These are phyloP conservation scores for Nomada fucata DNA, from an alignment of 2,888 invertebrate genomes.

Conservation along the genomic window DNA sequence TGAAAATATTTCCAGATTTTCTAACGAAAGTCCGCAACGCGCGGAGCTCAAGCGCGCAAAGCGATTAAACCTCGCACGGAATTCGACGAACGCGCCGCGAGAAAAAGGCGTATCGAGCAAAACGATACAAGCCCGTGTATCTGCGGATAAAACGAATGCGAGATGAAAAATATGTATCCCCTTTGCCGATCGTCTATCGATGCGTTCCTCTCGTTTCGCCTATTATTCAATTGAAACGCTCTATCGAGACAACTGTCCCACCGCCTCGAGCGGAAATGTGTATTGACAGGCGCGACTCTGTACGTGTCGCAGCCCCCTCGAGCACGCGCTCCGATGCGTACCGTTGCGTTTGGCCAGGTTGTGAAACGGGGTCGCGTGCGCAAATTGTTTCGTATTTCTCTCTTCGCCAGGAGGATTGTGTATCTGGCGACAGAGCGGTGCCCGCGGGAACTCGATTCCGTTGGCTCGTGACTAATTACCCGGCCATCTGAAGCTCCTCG, in stretches of 20 bases:
- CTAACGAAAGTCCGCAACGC: neutral
- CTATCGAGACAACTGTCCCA: neutral
- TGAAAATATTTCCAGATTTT: neutral
- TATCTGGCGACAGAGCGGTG: conserved; percentile 19
- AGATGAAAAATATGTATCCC: no score
- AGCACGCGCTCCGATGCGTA: conserved; percentile 14
- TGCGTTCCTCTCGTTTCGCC: neutral
- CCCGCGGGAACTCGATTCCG: conserved; percentile 35
- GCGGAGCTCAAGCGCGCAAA: no score
- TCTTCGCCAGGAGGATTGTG: conserved; percentile 30
- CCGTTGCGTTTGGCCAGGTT: conserved; percentile 7
- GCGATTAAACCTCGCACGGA: neutral
- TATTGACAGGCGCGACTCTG: conserved; percentile 7
- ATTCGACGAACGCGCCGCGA: no score
- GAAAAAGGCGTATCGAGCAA: no score
- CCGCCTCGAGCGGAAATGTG: conserved; percentile 3
- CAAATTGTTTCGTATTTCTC: conserved; percentile 42
- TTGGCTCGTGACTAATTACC: conserved; percentile 38
- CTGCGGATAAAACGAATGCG: no score
- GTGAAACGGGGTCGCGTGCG: conserved; percentile 33
- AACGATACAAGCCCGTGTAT: no score
- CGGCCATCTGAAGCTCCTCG: neutral
- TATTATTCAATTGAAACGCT: neutral
- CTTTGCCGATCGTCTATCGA: no score
- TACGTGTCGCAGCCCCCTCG: conserved; percentile 9